Evolutionary conservation across 2,113 vertebrate genomes (phyloP).

Genomic region (Bombycilla garrulus): DNA sequence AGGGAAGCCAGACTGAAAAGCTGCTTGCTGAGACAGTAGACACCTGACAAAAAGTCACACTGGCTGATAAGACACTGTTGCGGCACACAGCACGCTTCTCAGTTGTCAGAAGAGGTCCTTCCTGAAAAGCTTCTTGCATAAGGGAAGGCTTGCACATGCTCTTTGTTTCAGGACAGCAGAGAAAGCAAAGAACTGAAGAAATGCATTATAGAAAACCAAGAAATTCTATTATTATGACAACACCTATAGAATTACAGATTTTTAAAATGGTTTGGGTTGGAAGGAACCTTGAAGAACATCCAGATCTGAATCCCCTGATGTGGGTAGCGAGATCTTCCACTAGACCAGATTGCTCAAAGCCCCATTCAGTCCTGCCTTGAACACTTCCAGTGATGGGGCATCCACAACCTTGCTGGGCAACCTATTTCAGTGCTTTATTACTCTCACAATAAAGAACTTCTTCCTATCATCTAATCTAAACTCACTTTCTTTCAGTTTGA

Average conservation of each 20-base stretch:
- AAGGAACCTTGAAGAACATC: not conserved
- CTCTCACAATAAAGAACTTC: not conserved
- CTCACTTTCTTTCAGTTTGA: not conserved
- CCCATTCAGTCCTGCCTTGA: not conserved
- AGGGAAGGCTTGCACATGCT: not conserved
- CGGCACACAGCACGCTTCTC: not conserved
- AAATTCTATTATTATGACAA: not conserved
- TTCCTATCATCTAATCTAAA: not conserved
- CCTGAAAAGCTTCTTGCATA: not conserved
- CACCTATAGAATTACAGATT: not conserved
- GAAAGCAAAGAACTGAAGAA: not conserved
- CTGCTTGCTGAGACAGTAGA: not conserved
- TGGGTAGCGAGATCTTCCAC: not conserved
- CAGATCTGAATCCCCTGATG: fast-evolving
- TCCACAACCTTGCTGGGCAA: not conserved
- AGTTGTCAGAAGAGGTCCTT: not conserved
- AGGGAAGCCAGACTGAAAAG: not conserved
- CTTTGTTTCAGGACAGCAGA: not conserved
- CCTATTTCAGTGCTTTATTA: not conserved
- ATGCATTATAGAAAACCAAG: not conserved
- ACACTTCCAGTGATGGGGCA: not conserved
- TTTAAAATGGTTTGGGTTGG: not conserved
- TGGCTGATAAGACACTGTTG: not conserved
- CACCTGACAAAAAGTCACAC: not conserved
- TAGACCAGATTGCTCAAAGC: not conserved